Evolutionary conservation across 2,113 vertebrate genomes (phyloP).

Genomic region (Tetraodon nigroviridis): DNA sequence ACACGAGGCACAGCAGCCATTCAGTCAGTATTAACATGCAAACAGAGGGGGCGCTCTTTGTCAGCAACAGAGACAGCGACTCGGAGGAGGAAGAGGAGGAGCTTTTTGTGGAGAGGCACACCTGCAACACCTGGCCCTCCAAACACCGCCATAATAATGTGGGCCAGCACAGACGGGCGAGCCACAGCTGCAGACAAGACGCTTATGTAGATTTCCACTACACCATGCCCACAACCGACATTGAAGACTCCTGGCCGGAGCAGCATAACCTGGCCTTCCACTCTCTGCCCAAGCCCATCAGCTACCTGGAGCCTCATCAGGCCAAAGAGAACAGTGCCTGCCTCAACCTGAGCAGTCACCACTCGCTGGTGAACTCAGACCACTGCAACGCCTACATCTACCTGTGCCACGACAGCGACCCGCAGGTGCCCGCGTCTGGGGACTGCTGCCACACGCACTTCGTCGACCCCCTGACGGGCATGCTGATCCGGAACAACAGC

Average conservation of each 20-base stretch:
- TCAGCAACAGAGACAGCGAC: constrained; percentile 62
- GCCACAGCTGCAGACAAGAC: constrained; percentile 61
- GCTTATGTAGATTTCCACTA: constrained; percentile 71
- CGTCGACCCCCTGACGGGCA: constrained; percentile 73
- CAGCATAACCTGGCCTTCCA: constrained; percentile 61
- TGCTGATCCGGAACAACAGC: constrained; percentile 66
- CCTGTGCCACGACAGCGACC: constrained; percentile 64
- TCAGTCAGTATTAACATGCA: constrained; percentile 71
- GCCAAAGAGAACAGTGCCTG: constrained; percentile 68
- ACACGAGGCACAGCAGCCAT: constrained; percentile 54
- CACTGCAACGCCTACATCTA: constrained; percentile 67
- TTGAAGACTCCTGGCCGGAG: constrained; percentile 74
- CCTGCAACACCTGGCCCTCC: constrained; percentile 78
- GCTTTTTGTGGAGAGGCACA: constrained; percentile 62
- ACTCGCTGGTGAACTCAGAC: constrained; percentile 46
- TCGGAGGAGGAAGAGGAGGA: constrained; percentile 66
- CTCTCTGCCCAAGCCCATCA: constrained; percentile 58
- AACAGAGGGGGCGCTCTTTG: constrained; percentile 60
- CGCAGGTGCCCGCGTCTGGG: constrained; percentile 45
- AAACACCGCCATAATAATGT: constrained; percentile 67
- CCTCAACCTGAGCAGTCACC: constrained; percentile 62
- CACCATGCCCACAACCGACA: constrained; percentile 73
- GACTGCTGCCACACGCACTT: constrained; percentile 73
- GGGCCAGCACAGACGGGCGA: constrained; percentile 50
- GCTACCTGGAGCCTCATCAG: constrained; percentile 63